phyloP scores from a whole-genome alignment of 2,888 invertebrate species.

The Ametastegia equiseti region DNA sequence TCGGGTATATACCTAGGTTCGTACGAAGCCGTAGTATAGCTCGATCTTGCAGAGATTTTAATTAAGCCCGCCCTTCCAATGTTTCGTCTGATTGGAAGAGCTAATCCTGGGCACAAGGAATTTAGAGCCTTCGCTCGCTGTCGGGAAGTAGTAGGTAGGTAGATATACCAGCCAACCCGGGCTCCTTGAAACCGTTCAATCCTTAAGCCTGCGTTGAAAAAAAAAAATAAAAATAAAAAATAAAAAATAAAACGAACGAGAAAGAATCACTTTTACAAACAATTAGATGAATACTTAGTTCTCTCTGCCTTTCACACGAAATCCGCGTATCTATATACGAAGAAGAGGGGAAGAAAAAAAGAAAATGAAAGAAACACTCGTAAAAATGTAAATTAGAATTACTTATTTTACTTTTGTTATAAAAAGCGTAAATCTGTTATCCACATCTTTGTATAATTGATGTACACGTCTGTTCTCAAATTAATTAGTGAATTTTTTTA shows the following conservation, averaged over 20 bases:
- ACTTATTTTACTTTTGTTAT: not conserved
- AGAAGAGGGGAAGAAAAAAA: conserved; percentile 29
- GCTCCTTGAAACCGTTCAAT: conserved; percentile 3
- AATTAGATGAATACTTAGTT: conserved; percentile 50
- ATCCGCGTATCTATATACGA: not conserved
- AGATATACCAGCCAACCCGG: conserved; percentile 33
- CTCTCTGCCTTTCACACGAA: not conserved
- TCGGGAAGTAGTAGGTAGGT: conserved; percentile 56
- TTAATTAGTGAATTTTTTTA: not conserved
- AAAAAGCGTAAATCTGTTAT: not conserved
- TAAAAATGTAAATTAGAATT: not conserved
- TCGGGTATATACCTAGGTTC: not conserved
- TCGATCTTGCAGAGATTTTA: conserved; percentile 72
- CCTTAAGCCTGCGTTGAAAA: conserved; percentile 21
- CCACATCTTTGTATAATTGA: not conserved
- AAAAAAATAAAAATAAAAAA: not conserved
- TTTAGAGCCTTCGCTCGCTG: conserved; percentile 65
- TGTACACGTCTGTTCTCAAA: not conserved
- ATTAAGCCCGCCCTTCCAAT: conserved; percentile 75
- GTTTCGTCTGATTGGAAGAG: conserved; percentile 74
- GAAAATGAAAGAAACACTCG: not conserved
- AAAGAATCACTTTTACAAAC: conserved; percentile 59
- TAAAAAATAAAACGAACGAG: too few species aligned
- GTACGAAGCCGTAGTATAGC: conserved; percentile 51
- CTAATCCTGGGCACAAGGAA: conserved; percentile 68